These are phyloP conservation scores for Xestia sexstrigata DNA, from an alignment of 2,888 invertebrate genomes.

Conservation along the genomic window DNA sequence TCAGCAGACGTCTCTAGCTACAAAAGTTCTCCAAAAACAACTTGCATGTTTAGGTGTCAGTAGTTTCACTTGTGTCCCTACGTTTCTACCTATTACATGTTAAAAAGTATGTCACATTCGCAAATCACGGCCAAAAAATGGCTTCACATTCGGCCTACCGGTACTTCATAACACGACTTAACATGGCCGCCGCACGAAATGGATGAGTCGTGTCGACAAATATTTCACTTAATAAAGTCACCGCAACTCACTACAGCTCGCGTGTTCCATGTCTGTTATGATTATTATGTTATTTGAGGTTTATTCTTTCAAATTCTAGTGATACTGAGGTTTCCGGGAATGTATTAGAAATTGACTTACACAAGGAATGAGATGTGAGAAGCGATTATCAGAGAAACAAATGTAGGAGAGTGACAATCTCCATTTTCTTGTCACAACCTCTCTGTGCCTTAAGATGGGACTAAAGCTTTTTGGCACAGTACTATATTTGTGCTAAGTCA, in stretches of 20 bases:
- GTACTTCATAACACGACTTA: conserved; percentile 21
- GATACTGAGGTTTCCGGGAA: neutral
- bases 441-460: neutral
- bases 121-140: neutral
- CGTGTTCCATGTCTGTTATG: conserved; percentile 25
- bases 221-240: conserved; percentile 40
- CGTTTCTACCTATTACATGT: neutral
- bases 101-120: conserved; percentile 12
- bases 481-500: too few relatives aligned
- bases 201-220: conserved; percentile 45
- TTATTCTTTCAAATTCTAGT: conserved; percentile 1
- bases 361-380: neutral
- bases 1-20: neutral
- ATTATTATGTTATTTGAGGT: conserved; percentile 2
- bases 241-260: conserved; percentile 1
- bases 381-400: too few relatives aligned
- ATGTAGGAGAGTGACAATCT: neutral
- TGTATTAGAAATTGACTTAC: neutral
- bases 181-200: conserved; percentile 40
- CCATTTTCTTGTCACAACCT: neutral
- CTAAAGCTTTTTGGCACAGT: neutral
- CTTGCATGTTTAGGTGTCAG: too few relatives aligned
- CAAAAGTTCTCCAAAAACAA: neutral
- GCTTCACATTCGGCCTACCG: conserved; percentile 8
- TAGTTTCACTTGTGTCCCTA: too few relatives aligned